Evolutionary conservation across 2,888 invertebrate species (phyloP).

Genomic region (Ametastegia equiseti): DNA sequence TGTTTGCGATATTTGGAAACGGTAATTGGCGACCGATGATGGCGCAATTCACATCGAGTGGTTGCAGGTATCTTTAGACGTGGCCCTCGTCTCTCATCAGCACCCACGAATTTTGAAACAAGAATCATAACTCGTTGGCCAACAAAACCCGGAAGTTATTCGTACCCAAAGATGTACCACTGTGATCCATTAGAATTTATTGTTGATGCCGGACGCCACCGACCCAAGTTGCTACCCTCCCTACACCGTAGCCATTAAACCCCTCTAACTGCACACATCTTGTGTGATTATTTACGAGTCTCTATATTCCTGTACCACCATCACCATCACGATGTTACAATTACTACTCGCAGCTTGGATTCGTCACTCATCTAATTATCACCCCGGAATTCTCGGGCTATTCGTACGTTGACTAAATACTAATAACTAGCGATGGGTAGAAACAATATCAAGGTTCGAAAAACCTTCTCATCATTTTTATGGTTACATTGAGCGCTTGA

Average conservation of each 20-base stretch:
- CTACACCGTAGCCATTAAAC: constrained; percentile 15
- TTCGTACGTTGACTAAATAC: constrained; percentile 32
- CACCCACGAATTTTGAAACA: constrained; percentile 61
- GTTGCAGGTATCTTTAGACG: constrained; percentile 71
- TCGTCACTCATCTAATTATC: constrained; percentile 44
- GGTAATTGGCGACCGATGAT: constrained; percentile 33
- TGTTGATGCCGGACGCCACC: constrained; percentile 66
- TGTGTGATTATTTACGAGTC: constrained; percentile 30
- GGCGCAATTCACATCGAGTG: constrained; percentile 23
- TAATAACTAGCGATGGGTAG: constrained; percentile 40
- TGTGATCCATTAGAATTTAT: constrained; percentile 72
- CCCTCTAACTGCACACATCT: constrained; percentile 15
- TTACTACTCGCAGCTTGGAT: constrained; percentile 36
- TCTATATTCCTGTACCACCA: constrained; percentile 29
- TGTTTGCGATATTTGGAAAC: not conserved
- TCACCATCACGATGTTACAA: constrained; percentile 39
- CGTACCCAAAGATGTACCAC: constrained; percentile 64
- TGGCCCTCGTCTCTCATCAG: constrained; percentile 62
- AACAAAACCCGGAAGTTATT: constrained; percentile 71
- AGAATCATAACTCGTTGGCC: constrained; percentile 67
- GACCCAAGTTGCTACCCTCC: not conserved
- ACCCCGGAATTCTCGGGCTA: constrained; percentile 12
- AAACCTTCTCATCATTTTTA: not conserved
- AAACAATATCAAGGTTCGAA: constrained; percentile 36
- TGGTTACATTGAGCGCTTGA: not conserved